phyloP scores from a whole-genome alignment of 2,888 invertebrate species.

The Allygus modestus region DNA sequence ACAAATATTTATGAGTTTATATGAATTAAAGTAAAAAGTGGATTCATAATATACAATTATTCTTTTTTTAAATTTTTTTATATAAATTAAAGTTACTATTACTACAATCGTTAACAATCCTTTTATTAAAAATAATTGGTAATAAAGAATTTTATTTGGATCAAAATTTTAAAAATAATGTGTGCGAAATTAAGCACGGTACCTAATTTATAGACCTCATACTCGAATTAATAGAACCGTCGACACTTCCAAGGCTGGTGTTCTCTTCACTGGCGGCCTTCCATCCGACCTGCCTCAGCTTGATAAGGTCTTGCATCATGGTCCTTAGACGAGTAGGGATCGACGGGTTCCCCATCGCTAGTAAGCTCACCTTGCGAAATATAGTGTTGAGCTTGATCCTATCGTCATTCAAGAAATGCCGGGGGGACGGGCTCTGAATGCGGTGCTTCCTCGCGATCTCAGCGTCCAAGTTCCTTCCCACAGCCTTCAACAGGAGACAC shows the following conservation, averaged over 20 bases:
- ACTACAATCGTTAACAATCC: too few species aligned
- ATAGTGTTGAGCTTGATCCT: conserved; percentile 6
- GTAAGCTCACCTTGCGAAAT: background rate
- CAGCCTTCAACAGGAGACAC: background rate
- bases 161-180: too few species aligned
- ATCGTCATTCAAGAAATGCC: conserved; percentile 10
- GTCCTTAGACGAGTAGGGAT: background rate
- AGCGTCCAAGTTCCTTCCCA: background rate
- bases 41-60: too few species aligned
- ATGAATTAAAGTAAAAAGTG: too few species aligned
- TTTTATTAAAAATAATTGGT: too few species aligned
- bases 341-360: background rate
- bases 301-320: background rate
- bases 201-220: background rate
- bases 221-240: background rate
- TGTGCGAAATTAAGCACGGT: too few species aligned
- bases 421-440: background rate
- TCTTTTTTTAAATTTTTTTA: too few species aligned
- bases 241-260: background rate
- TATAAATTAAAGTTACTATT: too few species aligned
- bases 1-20: too few species aligned
- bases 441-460: background rate
- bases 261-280: background rate
- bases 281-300: background rate
- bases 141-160: too few species aligned